Base-by-base conservation (phyloP, 2,888 invertebrate species). In the Eristalinus aeneus region DNA sequence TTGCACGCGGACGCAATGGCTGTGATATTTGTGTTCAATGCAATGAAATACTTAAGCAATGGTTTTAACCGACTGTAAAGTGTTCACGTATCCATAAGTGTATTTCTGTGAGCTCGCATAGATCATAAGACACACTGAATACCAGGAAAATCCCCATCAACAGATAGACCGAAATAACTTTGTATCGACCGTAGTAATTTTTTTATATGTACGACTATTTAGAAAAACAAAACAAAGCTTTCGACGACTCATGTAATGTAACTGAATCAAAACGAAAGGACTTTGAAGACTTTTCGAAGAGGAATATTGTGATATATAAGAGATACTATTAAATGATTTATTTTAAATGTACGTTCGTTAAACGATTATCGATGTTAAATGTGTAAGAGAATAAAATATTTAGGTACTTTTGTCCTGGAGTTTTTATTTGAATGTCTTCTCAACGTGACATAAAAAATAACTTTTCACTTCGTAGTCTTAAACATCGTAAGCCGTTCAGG, bases 21-120 rank as follows among this genome's bases (percentile, higher is more conserved):
- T 31, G 94, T 94, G 77, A 94, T 95, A 88, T 93, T 95, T 61
- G 94, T 94, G 64, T 94, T 94, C 89, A 95, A 94, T 89, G 93
- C 94, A 46, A 94, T 94, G 93, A 94, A 94, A 91, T 94, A 78
- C 74, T 82, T 86, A 82, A 58, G 64, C 46, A 86, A 64, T 63
- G 27, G 56, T 80, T 85, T 69, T 72, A 76, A 64, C 74, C 56
- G 58, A 85, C 61, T 80, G 53, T 79, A 79, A 63, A 60, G 72
- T 67, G 22, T 67, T 3, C 58, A 32, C 61, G 54, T 75, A 46
- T 46, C 16, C 46, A 46, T 46, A 46, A 46, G 46, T 46, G 39
- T 39, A n/a, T n/a, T 46, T 27, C 27, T 27, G 27, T 46, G 46
- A 16, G 46, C 46, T 46, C 46, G 74, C 68, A 79, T 80, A 60